These are phyloP conservation scores for Deilephila elpenor DNA, from an alignment of 2,888 invertebrate genomes.

Conservation along the genomic window DNA sequence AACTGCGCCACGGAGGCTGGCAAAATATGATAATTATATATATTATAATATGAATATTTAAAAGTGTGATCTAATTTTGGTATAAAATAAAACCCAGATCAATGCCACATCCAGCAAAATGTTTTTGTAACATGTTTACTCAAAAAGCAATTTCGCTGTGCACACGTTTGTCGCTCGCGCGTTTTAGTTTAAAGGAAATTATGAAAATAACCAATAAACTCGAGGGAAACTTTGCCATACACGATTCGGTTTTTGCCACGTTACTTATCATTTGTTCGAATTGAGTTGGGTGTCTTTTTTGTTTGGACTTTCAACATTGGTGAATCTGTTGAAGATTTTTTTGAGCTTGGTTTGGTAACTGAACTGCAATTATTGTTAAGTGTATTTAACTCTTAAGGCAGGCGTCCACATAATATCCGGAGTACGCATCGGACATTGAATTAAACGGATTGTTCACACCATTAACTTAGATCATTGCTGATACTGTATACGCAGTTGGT, in stretches of 20 bases:
- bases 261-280: slow-evolving; percentile 2
- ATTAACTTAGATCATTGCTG: no score
- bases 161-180: slow-evolving; percentile 33
- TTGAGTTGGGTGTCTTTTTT: not conserved
- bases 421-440: no score
- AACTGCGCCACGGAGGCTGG: no score
- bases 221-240: slow-evolving; percentile 38
- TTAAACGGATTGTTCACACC: no score
- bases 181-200: slow-evolving; percentile 35
- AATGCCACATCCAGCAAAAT: not conserved
- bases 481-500: no score
- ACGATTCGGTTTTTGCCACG: slow-evolving; percentile 34
- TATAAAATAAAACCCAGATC: not conserved
- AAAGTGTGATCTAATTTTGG: no score
- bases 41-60: no score
- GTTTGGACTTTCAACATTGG: not conserved
- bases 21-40: no score
- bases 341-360: not conserved
- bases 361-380: no score
- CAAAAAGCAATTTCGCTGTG: slow-evolving; percentile 55
- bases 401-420: no score
- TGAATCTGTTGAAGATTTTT: no score
- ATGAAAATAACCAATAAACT: slow-evolving; percentile 38
- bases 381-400: no score
- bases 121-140: slow-evolving; percentile 11